Percentiles rank a stretch among this genome's conserved stretches.
These are phyloP conservation scores for Cromileptes altivelis DNA, from an alignment of 2,113 vertebrate species.

Conservation along the genomic window DNA sequence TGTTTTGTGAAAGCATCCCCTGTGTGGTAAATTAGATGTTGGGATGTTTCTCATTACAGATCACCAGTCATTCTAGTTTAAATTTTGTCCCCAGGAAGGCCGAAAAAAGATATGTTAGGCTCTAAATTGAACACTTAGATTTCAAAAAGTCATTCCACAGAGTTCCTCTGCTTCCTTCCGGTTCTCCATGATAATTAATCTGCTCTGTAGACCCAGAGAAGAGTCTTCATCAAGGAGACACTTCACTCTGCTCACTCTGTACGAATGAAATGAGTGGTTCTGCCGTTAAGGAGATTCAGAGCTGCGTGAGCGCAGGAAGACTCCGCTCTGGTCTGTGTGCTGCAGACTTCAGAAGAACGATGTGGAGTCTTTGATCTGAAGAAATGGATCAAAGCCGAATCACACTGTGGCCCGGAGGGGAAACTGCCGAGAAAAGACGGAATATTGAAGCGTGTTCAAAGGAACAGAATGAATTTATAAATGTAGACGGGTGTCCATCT, in stretches of 20 bases:
- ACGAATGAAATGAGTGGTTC: constrained; percentile 7
- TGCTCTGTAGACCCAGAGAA: neutral
- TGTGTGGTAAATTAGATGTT: constrained; percentile 12
- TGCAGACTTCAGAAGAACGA: constrained; percentile 44
- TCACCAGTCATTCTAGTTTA: neutral
- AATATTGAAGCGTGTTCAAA: constrained; percentile 42
- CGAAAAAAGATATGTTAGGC: neutral
- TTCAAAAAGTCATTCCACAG: constrained; percentile 16
- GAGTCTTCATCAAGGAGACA: constrained; percentile 5
- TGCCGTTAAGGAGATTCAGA: constrained; percentile 11
- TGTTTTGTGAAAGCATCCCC: constrained; percentile 21
- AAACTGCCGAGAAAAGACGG: constrained; percentile 31
- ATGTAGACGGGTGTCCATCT: neutral
- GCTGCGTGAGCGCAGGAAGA: constrained; percentile 24
- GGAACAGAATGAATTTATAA: constrained; percentile 30
- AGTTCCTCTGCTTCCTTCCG: neutral
- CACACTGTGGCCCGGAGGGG: constrained; percentile 25
- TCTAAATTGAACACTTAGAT: neutral
- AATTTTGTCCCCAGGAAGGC: neutral
- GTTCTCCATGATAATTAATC: neutral
- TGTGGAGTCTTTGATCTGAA: constrained; percentile 59
- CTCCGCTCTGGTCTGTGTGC: constrained; percentile 37
- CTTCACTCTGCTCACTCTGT: neutral
- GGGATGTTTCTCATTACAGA: constrained; percentile 10
- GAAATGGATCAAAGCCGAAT: constrained; percentile 57